phyloP scores from a whole-genome alignment of 2,113 vertebrate species.

The Nothobranchius kuhntae region DNA sequence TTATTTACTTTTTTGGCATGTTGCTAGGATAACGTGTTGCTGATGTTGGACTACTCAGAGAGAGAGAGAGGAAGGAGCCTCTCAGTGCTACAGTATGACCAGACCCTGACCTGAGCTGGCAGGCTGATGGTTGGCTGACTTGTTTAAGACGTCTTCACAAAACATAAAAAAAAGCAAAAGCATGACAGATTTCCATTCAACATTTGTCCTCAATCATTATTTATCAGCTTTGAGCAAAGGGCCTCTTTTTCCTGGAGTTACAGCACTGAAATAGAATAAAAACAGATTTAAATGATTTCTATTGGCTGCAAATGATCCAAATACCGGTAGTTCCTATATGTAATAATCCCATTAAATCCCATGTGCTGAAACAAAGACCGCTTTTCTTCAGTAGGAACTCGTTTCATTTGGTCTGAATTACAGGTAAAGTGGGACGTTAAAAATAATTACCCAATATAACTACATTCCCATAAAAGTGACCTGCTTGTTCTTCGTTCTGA shows the following conservation, averaged over 20 bases:
- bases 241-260: conserved; percentile 2
- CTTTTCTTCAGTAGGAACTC: conserved; percentile 15
- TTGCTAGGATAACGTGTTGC: conserved; percentile 28
- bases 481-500: conserved; percentile 45
- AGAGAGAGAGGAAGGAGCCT: conserved; percentile 39
- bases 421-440: conserved; percentile 38
- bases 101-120: conserved; percentile 40
- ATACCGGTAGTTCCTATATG: conserved; percentile 1
- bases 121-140: conserved; percentile 35
- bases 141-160: conserved; percentile 23
- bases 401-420: conserved; percentile 41
- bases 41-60: conserved; percentile 43
- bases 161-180: conserved; percentile 23
- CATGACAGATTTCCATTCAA: conserved; percentile 1
- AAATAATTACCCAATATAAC: conserved; percentile 26
- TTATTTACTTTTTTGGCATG: not conserved
- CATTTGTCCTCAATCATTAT: not conserved
- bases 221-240: conserved; percentile 5
- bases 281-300: not conserved
- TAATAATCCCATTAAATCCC: not conserved
- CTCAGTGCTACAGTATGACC: conserved; percentile 66
- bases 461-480: conserved; percentile 55
- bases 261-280: not conserved
- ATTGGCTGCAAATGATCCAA: not conserved
- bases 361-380: conserved; percentile 8